Conservation (phyloP, 2,113 vertebrate species). For the Mustelus asterias region DNA sequence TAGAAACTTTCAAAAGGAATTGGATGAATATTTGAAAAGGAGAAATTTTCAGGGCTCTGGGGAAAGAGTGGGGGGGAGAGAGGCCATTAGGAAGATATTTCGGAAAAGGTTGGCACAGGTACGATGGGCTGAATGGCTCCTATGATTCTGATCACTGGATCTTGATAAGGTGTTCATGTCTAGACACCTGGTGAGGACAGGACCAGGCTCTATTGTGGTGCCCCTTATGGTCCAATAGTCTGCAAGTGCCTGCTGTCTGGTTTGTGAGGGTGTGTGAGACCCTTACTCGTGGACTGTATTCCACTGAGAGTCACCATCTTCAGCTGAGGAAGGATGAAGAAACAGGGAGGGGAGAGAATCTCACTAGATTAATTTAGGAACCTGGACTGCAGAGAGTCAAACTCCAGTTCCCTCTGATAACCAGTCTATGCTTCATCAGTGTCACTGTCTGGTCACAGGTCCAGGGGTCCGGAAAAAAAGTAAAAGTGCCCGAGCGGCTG, state of each 20-base stretch:
- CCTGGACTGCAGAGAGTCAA: too few species aligned
- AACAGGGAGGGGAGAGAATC: neutral
- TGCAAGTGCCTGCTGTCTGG: neutral
- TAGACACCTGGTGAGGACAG: neutral
- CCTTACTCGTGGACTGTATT: neutral
- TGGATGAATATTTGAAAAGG: neutral
- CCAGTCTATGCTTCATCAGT: neutral
- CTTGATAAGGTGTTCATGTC: neutral
- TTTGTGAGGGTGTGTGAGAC: neutral
- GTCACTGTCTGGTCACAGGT: constrained; percentile 45
- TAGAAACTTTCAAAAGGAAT: neutral
- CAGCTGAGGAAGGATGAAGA: neutral
- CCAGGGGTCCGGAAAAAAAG: constrained; percentile 79
- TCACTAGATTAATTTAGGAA: neutral
- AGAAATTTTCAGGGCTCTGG: neutral
- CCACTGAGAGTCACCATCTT: neutral
- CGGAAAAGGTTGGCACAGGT: neutral
- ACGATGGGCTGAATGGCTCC: neutral
- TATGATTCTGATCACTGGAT: neutral
- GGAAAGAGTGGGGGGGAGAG: neutral
- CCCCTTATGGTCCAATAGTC: neutral
- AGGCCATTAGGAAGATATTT: neutral
- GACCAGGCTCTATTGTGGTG: neutral
- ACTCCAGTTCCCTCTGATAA: neutral
- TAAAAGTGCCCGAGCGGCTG: constrained; percentile 78